Base-by-base conservation (phyloP, 2,113 vertebrate genomes). In the Pteruthius melanotis region DNA sequence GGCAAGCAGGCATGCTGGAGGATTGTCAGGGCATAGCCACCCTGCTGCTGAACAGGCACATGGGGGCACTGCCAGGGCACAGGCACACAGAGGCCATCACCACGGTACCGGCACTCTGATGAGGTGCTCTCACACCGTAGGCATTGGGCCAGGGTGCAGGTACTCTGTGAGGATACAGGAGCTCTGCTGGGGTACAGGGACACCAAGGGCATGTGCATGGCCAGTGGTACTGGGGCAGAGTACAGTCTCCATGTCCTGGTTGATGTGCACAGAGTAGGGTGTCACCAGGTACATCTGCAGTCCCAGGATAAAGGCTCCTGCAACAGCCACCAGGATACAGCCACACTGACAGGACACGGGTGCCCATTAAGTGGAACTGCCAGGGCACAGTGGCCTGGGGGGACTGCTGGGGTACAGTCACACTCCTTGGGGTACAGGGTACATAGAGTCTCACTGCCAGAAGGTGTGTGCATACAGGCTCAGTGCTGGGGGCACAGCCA, bases 211-310 rank as follows among this genome's bases (percentile, higher is more conserved):
- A 24, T 1, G 2, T 19, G 59, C 39, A 20, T 1, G 3, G 86
- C 33, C 50, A 39, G 56, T 17, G 61, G 2, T 27, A 49, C 31
- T 1, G 8, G 33, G 27, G 11, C 61, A 83, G 65, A 61, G 21
- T 16, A 45, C 54, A 49, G 70, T 6, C 22, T 35, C 35, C 13
- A 57, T 54, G 26, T 39, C 15, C 35, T 31, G 35, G 19, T 1
- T 88, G 75, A 60, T 23, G 35, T 23, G 52, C 45, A 31, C 0
- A 0, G 49, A 24, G 26, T 1, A 10, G 15, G n/a, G 2, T 40
- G 47, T 44, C 18, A 2, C 23, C 69, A 50, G 60, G 13, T 16
- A 44, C 15, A 42, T 9, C 22, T 54, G 57, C 18, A 94, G 70
- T 24, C 24, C 14, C 57, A 53, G 39, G 9, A 22, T 27, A 35